Conservation (phyloP, 1,140 invertebrate genomes). For the Vollenhovia emeryi region DNA sequence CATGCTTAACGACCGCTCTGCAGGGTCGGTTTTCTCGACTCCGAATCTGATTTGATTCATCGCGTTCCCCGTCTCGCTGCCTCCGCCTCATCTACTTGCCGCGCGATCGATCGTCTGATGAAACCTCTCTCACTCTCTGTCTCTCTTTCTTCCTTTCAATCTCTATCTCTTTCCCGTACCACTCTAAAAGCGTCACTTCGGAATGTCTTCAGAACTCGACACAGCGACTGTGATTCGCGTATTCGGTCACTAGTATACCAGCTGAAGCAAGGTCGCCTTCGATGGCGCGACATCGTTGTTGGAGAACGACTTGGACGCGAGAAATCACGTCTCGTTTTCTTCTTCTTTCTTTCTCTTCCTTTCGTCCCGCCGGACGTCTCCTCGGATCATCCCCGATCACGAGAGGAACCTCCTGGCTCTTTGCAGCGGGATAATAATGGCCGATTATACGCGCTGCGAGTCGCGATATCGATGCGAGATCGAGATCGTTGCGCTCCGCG, state of each 20-base stretch:
- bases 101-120: conserved; percentile 43
- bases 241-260: conserved; percentile 47
- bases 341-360: background rate
- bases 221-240: conserved; percentile 12
- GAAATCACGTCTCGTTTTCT: background rate
- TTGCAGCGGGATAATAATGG: conserved; percentile 44
- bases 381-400: background rate
- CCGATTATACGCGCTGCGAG: conserved; percentile 46
- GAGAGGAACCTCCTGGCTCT: background rate
- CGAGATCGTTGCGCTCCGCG: conserved; percentile 12
- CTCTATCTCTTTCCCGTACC: background rate
- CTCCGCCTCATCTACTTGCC: conserved; percentile 9
- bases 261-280: background rate
- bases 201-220: conserved; percentile 36
- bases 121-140: conserved; percentile 28
- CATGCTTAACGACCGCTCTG: conserved; percentile 11
- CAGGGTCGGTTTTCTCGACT: conserved; percentile 15
- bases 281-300: background rate
- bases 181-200: conserved; percentile 30
- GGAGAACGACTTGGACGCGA: background rate
- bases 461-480: conserved; percentile 60
- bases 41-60: conserved; percentile 24
- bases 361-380: background rate
- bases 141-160: conserved; percentile 11
- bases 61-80: background rate